Base-by-base conservation (phyloP, 1,140 invertebrate species). In the Drosophila sproati region DNA sequence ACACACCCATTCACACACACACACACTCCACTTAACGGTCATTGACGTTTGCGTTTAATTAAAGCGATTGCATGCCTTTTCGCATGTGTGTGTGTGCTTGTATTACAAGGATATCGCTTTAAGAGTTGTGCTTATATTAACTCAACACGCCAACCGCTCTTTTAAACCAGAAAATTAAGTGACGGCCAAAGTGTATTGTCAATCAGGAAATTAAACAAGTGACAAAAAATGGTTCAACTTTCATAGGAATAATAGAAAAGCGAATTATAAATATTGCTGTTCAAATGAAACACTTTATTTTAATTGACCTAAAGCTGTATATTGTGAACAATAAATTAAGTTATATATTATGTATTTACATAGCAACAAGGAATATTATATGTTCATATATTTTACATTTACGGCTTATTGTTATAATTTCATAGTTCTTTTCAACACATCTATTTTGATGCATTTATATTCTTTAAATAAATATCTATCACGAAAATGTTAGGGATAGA, bases 1-100 rank as follows among this genome's bases (percentile, higher is more conserved):
- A 31, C 5, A 69, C 28, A 72, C 48, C 28, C 37, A 52, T 12
- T 37, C 41, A 43, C 48, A 51, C 60, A 62, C 62, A 48, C 45
- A 50, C 54, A 54, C 43, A 85, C 68, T 82, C 82, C 80, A 88
- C 69, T 80, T 88, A 88, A 64, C 79, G 83, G 82, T 88, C 82
- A 88, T 87, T 87, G 82, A 87, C 82, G 67, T 63, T 79, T 29
- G 63, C 34, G 45, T 66, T 63, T 43, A 73, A 68, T 79, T 82
- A 52, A 43, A 61, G 41, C 29, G 31, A 41, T 74, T 86, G 62
- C 78, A 86, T 74, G 75, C 47, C 57, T 34, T 67, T 41, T 32
- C 48, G 63, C 28, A 47, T 61, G 47, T 55, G 56, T 57, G 43
- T n/a, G n/a, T 48, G 59, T 43, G 10, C 6, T 62, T 41, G 39